Base-by-base conservation (phyloP, 1,140 invertebrate genomes). In the Parasteatoda tepidariorum region DNA sequence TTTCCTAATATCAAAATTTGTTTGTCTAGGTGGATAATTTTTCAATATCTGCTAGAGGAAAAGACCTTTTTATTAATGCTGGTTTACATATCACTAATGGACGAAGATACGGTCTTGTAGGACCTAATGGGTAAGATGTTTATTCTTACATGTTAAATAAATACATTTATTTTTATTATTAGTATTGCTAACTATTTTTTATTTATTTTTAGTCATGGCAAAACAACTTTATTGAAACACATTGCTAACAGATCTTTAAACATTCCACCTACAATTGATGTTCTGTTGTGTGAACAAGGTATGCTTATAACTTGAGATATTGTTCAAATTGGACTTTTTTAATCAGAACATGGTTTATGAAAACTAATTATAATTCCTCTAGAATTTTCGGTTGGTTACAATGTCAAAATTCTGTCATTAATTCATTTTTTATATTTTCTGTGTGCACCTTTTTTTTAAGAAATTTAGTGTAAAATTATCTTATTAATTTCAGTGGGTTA, bases 21-120 rank as follows among this genome's bases (percentile, higher is more conserved):
- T 38, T 86, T 62, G 86, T 88, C 30, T 85, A 92, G 90, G 91
- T 93, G 28, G 98, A 99, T 88, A 98, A 98, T 89, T 99, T 99
- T 88, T 98, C 96, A 75, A 99, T 99, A 84, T 93, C 96, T 28
- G 98, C 98, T 0, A 96, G 97, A 89, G 98, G 98, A 48, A 98
- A 99, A 87, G 96, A 99, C 89, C 90, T 99, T 24, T 99, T 99
- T 89, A 94, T 97, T 13, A 99, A 99, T 90, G 98, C 98, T 0
- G 96, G 93, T 89, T 90, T 99, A 5, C 90, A 97, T 28, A 99
- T 99, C 86, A 96, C 97, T 3, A 93, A 95, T 87, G 96, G 97
- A 0, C 92, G 98, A 83, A 92, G 97, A 87, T 99, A 99, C 89
- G 98, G 98, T 88, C 90, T 99, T 5, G 97, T 99, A 30, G 98